Percentiles rank a stretch among this genome's conserved stretches.
phyloP scores from a whole-genome alignment of 2,888 invertebrate species.

The Mermis nigrescens region DNA sequence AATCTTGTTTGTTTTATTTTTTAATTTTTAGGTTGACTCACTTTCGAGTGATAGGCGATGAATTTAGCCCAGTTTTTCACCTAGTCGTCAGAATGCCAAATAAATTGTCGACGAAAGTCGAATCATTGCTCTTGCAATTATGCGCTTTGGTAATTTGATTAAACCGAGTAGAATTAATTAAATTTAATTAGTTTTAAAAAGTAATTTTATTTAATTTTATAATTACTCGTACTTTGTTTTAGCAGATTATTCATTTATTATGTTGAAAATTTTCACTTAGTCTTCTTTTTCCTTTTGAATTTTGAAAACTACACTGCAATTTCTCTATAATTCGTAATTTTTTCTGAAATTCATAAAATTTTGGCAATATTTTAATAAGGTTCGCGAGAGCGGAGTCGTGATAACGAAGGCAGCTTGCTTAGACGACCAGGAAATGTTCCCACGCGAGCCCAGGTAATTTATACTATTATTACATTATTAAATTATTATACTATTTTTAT shows the following conservation, averaged over 20 bases:
- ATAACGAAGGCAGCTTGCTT: conserved; percentile 36
- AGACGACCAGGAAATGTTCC: conserved; percentile 33
- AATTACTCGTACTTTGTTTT: neutral
- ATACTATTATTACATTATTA: too few relatives aligned
- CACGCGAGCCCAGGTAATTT: conserved; percentile 35
- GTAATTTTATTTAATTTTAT: neutral
- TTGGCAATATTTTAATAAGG: conserved; percentile 18
- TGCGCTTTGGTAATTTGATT: too few relatives aligned
- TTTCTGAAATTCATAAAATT: neutral
- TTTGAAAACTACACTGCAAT: too few relatives aligned
- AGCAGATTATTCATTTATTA: too few relatives aligned
- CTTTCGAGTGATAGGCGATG: conserved; percentile 10
- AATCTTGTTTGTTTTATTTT: neutral
- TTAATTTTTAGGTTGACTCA: neutral
- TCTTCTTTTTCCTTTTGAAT: too few relatives aligned
- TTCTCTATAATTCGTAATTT: neutral
- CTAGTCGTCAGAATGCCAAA: neutral
- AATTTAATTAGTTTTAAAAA: neutral
- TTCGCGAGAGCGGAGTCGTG: conserved; percentile 30
- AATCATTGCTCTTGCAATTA: too few relatives aligned
- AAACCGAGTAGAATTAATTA: too few relatives aligned
- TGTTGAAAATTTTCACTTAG: too few relatives aligned
- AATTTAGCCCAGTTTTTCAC: conserved; percentile 8
- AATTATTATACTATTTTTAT: too few relatives aligned
- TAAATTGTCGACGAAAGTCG: too few relatives aligned